A percentile compares a stretch with the other conserved stretches of the same genome.
These are phyloP conservation scores for Centropyge bicolor DNA, from an alignment of 2,797 vertebrate genomes.

Conservation along the genomic window DNA sequence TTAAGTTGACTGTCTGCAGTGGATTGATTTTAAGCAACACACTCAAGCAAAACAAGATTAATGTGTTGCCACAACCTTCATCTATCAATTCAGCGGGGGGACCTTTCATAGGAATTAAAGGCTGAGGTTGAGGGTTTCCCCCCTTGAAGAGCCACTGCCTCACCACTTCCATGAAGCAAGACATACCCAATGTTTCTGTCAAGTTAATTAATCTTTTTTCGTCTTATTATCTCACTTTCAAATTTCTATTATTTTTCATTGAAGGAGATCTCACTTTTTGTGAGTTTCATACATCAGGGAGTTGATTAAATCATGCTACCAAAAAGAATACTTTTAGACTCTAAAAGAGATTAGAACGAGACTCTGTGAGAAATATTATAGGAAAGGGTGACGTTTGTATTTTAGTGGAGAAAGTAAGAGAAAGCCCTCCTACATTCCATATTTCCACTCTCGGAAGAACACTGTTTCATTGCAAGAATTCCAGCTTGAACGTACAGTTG, in stretches of 20 bases:
- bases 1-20: slow-evolving; percentile 13
- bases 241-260: slow-evolving; percentile 3
- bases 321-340: not conserved
- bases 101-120: slow-evolving; percentile 12
- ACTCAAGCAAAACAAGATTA: slow-evolving; percentile 24
- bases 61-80: not conserved
- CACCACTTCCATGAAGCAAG: not conserved
- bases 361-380: not conserved
- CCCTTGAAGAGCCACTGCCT: not conserved
- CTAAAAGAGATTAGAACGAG: not conserved
- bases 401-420: not conserved
- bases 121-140: slow-evolving; percentile 20
- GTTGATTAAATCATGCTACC: not conserved
- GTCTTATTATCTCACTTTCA: not conserved
- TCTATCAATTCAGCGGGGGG: slow-evolving; percentile 12
- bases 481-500: slow-evolving; percentile 1
- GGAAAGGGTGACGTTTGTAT: slow-evolving; percentile 13
- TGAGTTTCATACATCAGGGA: not conserved
- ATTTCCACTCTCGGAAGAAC: not conserved
- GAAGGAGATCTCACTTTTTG: too few relatives aligned
- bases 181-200: not conserved
- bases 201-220: not conserved
- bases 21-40: slow-evolving; percentile 28
- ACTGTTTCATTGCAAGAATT: not conserved
- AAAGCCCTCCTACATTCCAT: slow-evolving; percentile 4